A percentile compares a stretch with the other conserved stretches of the same genome.
Evolutionary conservation across 1,140 invertebrate genomes (phyloP).

Genomic region (Bombus picipes): DNA sequence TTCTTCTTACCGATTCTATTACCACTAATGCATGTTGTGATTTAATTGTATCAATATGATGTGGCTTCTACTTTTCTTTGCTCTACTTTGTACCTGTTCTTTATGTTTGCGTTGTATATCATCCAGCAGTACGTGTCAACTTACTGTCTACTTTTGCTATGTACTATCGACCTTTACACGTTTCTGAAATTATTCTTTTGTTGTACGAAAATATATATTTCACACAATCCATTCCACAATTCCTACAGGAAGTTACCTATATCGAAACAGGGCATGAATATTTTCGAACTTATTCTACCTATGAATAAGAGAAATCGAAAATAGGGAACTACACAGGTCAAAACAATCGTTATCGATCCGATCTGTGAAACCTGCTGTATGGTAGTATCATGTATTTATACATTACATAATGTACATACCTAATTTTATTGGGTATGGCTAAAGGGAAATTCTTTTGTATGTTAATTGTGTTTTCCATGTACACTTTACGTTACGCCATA

Average conservation of each 20-base stretch:
- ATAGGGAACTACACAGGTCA: neutral
- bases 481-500: conserved; percentile 42
- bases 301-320: conserved; percentile 5
- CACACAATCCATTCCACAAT: conserved; percentile 41
- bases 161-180: conserved; percentile 65
- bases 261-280: conserved; percentile 34
- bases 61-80: conserved; percentile 70
- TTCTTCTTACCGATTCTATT: conserved; percentile 51
- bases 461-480: conserved; percentile 22
- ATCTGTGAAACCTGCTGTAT: conserved; percentile 46
- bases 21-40: conserved; percentile 64
- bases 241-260: conserved; percentile 43
- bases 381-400: conserved; percentile 34
- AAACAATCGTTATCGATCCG: neutral
- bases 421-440: conserved; percentile 1
- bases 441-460: conserved; percentile 8
- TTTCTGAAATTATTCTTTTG: conserved; percentile 53
- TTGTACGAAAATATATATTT: conserved; percentile 34
- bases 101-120: conserved; percentile 66
- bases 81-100: conserved; percentile 59
- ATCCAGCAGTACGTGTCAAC: conserved; percentile 69
- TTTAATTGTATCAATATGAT: conserved; percentile 61
- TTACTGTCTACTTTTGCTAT: conserved; percentile 79
- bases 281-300: conserved; percentile 13
- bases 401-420: conserved; percentile 1